phyloP scores from a whole-genome alignment of 2,888 invertebrate species.

The Polylopha cassiicola region DNA sequence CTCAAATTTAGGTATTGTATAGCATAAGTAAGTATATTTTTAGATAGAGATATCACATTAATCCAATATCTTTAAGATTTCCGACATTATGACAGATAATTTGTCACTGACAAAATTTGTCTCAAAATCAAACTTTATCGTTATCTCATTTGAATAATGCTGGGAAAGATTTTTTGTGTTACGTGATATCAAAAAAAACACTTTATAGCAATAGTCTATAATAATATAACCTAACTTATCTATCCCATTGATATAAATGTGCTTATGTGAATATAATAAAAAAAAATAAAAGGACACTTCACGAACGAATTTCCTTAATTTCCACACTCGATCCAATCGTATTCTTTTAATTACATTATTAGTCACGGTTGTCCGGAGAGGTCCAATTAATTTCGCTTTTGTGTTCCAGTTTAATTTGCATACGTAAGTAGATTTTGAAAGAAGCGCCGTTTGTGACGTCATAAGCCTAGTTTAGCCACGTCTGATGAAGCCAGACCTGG shows the following conservation, averaged over 20 bases:
- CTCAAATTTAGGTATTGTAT: too few relatives aligned
- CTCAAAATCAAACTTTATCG: conserved; percentile 2
- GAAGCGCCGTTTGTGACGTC: conserved; percentile 36
- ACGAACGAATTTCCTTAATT: too few relatives aligned
- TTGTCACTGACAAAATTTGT: conserved; percentile 15
- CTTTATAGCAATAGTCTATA: not conserved
- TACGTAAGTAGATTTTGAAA: conserved; percentile 12
- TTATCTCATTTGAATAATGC: conserved; percentile 11
- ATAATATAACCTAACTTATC: too few relatives aligned
- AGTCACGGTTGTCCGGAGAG: too few relatives aligned
- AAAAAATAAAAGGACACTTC: too few relatives aligned
- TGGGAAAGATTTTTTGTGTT: not conserved
- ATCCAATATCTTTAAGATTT: conserved; percentile 6
- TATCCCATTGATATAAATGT: too few relatives aligned
- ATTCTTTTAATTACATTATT: too few relatives aligned
- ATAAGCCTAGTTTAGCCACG: conserved; percentile 58
- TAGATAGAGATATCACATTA: too few relatives aligned
- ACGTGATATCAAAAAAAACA: not conserved
- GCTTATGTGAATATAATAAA: too few relatives aligned
- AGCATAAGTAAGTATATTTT: too few relatives aligned
- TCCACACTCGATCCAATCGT: too few relatives aligned
- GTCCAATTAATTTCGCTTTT: conserved; percentile 2
- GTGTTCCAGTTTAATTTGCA: conserved; percentile 7
- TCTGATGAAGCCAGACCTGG: conserved; percentile 66
- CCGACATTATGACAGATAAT: conserved; percentile 15